Percentiles rank a stretch among this genome's conserved stretches.
Evolutionary conservation across 2,113 vertebrate genomes (phyloP).

Genomic region (Morone saxatilis): DNA sequence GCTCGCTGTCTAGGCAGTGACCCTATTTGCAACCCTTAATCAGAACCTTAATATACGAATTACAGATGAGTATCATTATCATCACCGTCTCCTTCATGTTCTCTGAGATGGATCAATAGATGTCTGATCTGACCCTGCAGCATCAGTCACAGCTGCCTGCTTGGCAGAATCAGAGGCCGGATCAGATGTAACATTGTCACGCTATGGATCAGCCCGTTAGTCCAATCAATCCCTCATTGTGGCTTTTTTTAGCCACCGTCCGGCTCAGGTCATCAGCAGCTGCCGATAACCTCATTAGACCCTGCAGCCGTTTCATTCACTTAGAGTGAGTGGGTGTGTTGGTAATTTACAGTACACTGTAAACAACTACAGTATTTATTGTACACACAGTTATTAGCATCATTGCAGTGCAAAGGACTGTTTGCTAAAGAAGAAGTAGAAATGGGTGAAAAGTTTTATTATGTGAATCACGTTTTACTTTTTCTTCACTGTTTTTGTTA

Average conservation of each 20-base stretch:
- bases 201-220: slow-evolving; percentile 20
- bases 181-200: slow-evolving; percentile 30
- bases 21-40: neutral
- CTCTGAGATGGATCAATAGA: slow-evolving; percentile 15
- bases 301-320: slow-evolving; percentile 1
- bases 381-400: neutral
- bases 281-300: slow-evolving; percentile 33
- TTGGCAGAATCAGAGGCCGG: slow-evolving; percentile 9
- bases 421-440: too few relatives aligned
- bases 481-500: neutral
- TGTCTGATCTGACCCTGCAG: slow-evolving; percentile 9
- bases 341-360: neutral
- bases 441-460: neutral
- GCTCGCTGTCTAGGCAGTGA: neutral
- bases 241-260: slow-evolving; percentile 31
- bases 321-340: neutral
- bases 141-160: neutral
- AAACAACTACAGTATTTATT: neutral
- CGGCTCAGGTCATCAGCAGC: slow-evolving; percentile 38
- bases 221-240: slow-evolving; percentile 45
- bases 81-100: neutral
- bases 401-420: too few relatives aligned
- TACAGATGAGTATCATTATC: neutral
- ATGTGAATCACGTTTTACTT: neutral
- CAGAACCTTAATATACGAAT: neutral